A percentile compares a stretch with the other conserved stretches of the same genome.
These are phyloP conservation scores for Lordiphosa clarofinis DNA, from an alignment of 1,140 invertebrate species.

Conservation along the genomic window DNA sequence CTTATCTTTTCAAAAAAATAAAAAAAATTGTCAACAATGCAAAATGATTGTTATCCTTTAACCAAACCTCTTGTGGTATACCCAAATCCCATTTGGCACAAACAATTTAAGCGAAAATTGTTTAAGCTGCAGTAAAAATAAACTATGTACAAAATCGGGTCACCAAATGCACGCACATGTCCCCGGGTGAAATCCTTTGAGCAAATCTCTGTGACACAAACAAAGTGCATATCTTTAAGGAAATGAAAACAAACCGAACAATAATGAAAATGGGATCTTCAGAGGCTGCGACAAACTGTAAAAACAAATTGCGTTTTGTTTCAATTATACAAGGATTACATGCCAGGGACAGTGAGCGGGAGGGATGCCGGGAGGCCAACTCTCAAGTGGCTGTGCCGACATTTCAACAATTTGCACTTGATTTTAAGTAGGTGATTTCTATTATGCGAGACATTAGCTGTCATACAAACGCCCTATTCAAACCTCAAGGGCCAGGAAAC, in stretches of 20 bases:
- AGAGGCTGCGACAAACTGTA: slow-evolving; percentile 75
- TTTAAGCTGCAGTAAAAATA: slow-evolving; percentile 70
- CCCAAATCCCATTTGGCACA: slow-evolving; percentile 73
- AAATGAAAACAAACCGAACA: slow-evolving; percentile 67
- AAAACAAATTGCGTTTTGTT: slow-evolving; percentile 76
- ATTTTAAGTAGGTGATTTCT: slow-evolving; percentile 77
- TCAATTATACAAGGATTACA: slow-evolving; percentile 77
- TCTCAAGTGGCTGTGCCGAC: slow-evolving; percentile 53
- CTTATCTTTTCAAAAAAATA: too few species aligned
- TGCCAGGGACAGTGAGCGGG: slow-evolving; percentile 15
- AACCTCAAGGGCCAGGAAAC: slow-evolving; percentile 46
- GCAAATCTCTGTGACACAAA: slow-evolving; percentile 59
- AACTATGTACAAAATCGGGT: slow-evolving; percentile 30
- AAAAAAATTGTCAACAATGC: slow-evolving; percentile 55
- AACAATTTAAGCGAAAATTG: slow-evolving; percentile 75
- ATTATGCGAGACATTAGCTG: slow-evolving; percentile 77
- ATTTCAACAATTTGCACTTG: slow-evolving; percentile 72
- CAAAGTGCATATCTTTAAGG: slow-evolving; percentile 45
- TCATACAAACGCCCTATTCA: slow-evolving; percentile 75
- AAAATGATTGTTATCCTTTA: slow-evolving; percentile 77
- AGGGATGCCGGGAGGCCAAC: slow-evolving; percentile 9
- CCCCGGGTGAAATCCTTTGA: slow-evolving; percentile 57
- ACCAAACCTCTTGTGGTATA: slow-evolving; percentile 69
- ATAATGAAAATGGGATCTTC: slow-evolving; percentile 64
- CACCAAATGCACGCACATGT: slow-evolving; percentile 57